Evolutionary conservation across 2,888 invertebrate species (phyloP), one percentile per base, ranked within the genome.

Genomic region (Punctoribates punctum): DNA sequence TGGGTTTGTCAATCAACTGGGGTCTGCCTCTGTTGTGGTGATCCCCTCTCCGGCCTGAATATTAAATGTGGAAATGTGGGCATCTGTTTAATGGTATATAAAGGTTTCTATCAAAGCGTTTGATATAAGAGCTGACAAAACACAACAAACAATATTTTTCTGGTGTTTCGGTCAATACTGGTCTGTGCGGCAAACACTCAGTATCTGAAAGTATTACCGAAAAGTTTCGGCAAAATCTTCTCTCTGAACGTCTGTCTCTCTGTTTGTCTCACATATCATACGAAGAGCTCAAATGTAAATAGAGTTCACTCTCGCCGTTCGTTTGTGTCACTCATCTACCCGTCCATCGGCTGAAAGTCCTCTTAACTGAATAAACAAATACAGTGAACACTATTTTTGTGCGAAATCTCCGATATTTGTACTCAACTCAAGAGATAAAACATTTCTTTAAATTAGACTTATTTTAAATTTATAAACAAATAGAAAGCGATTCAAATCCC

Each of bases 351-450:
- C 54, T 54, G 54, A 54, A 54, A 54, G 54, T 20, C n/a, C 54
- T 54, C 54, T 54, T 54, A 54, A 54, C 54, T 54, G 20, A 54
- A 54, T 20, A 54, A 54, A 54, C 54, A 54, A 54, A 54, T 54
- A 54, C 20, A 8, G n/a, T 5, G n/a, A 54, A 20, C n/a, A n/a
- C 20, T n/a, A n/a, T n/a, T 54, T 54, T 54, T 54, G 2, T 54
- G 54, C 20, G 20, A 5, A 17, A 54, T 54, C 54, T 54, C 20
- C 8, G 9, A 8, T 54, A 8, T 54, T 54, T 54, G 54, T 54
- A 54, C 20, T 54, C 3, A 54, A 15, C 46, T 48, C 54, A n/a
- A 20, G 20, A 54, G n/a, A 54, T 20, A 54, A n/a, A 20, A n/a
- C 5, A n/a, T 2, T 48, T 15, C 15, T n/a, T 20, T 15, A 54